These are phyloP conservation scores for Metellina segmentata DNA, from an alignment of 2,888 invertebrate genomes.

Conservation along the genomic window DNA sequence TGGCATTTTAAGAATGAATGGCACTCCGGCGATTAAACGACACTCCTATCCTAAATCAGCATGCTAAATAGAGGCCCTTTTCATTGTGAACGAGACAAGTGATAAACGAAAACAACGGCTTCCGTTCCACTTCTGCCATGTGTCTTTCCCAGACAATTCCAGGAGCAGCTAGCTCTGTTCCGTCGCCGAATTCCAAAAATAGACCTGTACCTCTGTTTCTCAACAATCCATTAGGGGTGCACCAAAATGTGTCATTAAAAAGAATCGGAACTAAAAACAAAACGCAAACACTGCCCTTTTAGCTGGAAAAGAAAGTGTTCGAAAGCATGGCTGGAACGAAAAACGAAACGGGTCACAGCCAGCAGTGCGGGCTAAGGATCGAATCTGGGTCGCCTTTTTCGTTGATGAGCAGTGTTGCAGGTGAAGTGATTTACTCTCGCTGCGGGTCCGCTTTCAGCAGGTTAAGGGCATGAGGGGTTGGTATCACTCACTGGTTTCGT, in stretches of 20 bases:
- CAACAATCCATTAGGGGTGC: conserved; percentile 48
- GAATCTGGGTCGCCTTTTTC: conserved; percentile 29
- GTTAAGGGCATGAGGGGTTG: not conserved
- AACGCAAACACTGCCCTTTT: not conserved
- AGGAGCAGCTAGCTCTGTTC: conserved; percentile 3
- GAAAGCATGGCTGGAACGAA: not conserved
- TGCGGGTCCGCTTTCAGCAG: not conserved
- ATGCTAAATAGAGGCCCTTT: too few relatives aligned
- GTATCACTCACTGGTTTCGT: not conserved
- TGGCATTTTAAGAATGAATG: too few relatives aligned
- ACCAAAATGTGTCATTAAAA: conserved; percentile 28
- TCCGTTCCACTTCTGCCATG: too few relatives aligned
- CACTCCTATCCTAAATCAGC: too few relatives aligned
- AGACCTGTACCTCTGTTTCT: conserved; percentile 22
- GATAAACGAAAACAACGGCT: too few relatives aligned
- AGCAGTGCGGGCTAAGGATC: conserved; percentile 50
- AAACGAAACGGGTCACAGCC: conserved; percentile 51
- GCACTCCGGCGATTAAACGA: too few relatives aligned
- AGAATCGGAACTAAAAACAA: conserved; percentile 37
- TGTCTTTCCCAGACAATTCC: too few relatives aligned
- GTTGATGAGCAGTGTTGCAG: not conserved
- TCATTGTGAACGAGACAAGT: too few relatives aligned
- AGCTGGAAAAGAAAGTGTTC: conserved; percentile 2
- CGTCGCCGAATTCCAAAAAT: conserved; percentile 52
- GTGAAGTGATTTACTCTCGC: not conserved